Evolutionary conservation across 2,113 vertebrate species (phyloP).

Genomic region (Nerophis ophidion): DNA sequence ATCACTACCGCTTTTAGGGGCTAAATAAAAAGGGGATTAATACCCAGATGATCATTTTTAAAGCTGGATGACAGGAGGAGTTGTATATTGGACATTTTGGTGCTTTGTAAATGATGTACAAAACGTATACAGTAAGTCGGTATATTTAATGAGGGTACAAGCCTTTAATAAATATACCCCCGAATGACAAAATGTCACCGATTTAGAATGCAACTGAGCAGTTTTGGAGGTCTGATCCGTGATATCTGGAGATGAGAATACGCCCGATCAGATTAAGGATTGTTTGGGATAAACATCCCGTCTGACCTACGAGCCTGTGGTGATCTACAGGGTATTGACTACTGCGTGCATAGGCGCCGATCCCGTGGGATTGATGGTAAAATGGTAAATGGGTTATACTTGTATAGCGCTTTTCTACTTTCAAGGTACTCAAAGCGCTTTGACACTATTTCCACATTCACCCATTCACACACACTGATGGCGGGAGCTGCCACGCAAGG

Average conservation of each 20-base stretch:
- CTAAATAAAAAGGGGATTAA: conserved; percentile 32
- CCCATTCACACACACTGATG: too few relatives aligned
- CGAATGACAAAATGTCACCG: neutral
- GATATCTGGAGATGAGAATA: conserved; percentile 50
- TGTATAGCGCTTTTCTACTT: too few relatives aligned
- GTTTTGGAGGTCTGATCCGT: neutral
- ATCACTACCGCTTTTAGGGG: conserved; percentile 3
- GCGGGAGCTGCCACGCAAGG: too few relatives aligned
- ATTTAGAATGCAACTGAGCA: neutral
- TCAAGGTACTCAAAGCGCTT: too few relatives aligned
- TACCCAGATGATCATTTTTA: conserved; percentile 31
- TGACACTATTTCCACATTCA: too few relatives aligned
- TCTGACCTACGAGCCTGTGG: conserved; percentile 33
- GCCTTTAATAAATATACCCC: too few relatives aligned
- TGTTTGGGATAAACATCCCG: conserved; percentile 59
- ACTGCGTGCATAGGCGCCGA: too few relatives aligned
- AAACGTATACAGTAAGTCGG: too few relatives aligned
- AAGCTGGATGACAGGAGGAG: neutral
- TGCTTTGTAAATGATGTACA: neutral
- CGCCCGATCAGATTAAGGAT: conserved; percentile 53
- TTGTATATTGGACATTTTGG: conserved; percentile 1
- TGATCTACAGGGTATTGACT: conserved; percentile 19
- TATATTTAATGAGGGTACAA: too few relatives aligned
- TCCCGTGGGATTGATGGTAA: too few relatives aligned
- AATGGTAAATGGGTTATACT: too few relatives aligned